phyloP scores from a whole-genome alignment of 2,113 vertebrate genomes.

The Pelodiscus sinensis region DNA sequence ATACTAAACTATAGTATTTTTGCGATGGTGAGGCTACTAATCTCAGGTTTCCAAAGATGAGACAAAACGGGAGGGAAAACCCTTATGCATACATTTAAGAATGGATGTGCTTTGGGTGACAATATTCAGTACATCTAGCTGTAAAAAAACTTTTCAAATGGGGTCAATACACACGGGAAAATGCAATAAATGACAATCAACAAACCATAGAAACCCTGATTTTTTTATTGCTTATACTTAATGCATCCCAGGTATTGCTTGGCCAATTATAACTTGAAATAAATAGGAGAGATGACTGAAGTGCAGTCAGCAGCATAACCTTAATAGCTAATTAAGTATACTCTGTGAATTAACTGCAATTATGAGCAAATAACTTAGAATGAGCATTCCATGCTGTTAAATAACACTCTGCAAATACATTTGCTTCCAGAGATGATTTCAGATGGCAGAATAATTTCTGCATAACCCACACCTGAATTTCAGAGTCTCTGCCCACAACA shows the following conservation, averaged over 20 bases:
- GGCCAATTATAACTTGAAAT: background rate
- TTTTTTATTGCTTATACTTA: background rate
- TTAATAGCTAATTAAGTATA: background rate
- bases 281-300: background rate
- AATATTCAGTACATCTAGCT: background rate
- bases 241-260: background rate
- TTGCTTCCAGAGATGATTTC: slow-evolving; percentile 20
- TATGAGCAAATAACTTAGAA: slow-evolving; percentile 3
- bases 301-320: background rate
- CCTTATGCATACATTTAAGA: background rate
- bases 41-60: background rate
- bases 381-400: background rate
- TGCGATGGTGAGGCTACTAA: background rate
- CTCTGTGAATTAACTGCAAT: background rate
- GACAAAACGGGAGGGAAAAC: accelerated
- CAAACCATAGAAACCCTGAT: background rate
- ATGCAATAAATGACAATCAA: background rate
- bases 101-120: background rate
- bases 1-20: background rate
- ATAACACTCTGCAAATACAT: background rate
- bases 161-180: background rate
- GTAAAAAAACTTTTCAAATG: background rate
- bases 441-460: background rate
- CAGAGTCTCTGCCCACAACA: background rate
- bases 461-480: slow-evolving; percentile 45